Base-by-base conservation (phyloP, 2,797 vertebrate species). In the Orestias chungarensis region DNA sequence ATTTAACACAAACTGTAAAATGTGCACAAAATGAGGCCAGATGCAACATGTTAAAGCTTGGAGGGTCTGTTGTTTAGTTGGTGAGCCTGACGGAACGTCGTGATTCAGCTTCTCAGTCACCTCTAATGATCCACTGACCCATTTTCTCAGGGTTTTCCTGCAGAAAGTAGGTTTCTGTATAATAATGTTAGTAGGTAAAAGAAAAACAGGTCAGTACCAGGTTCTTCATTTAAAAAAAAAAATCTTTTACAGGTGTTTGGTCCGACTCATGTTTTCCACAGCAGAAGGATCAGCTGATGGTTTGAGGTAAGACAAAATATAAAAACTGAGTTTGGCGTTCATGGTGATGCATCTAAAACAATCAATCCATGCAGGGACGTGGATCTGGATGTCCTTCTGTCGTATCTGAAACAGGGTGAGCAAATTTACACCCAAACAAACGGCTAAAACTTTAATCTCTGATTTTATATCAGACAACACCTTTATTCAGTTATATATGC, bases 191-290 rank as follows among this genome's bases (percentile, higher is more conserved):
- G 91, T 91, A 91, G 92, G 93, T 91, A 87, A 92, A 74, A 87
- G 82, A 90, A 92, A 92, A 77, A 1, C 82, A 90, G 93, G 93
- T 90, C 89, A 91, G 43, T 79, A n/a, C 27, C 80, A 69, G 73
- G 75, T 82, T 84, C 83, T 72, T 81, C 81, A 82, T 89, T 88
- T 33, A 85, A 87, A 64, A n/a, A n/a, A n/a, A n/a, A n/a, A n/a
- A n/a, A n/a, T n/a, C 80, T 73, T 87, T 70, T 35, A 59, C 75
- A 98, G 97, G 86, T 98, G 96, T 94, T 95, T 98, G 87, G 86
- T 98, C 84, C 91, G 91, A 75, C 93, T 99, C 59, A 78, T 71
- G 66, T 89, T 97, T 73, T 94, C 95, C 74, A 89, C 85, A 82
- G 42, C 93, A 71, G 88, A 92, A 73, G 78, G 80, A 74, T 85